Evolutionary conservation across 2,113 vertebrate genomes (phyloP), one percentile per base, ranked within the genome.

Genomic region (Hippotragus niger): DNA sequence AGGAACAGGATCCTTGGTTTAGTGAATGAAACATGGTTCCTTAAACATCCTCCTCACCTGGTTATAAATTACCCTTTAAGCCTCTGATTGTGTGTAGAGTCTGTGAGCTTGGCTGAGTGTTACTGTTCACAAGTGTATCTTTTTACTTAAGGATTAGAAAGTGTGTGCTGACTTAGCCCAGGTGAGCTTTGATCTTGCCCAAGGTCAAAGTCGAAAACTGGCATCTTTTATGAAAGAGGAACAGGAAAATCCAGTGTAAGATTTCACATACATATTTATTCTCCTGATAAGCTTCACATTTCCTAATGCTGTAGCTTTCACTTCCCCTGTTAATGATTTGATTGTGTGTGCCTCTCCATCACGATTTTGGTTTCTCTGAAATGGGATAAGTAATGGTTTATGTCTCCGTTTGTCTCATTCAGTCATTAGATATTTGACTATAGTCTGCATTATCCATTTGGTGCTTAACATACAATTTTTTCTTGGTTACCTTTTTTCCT

Each of bases 171-270:
- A 97, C 55, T 96, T 97, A 55, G 92, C 53, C 5, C 60, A 71
- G 90, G 88, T 92, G 95, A 97, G 96, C 95, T 97, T 97, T 97
- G 95, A 97, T 97, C 91, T 95, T 9, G n/a, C 67, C 71, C 89
- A 58, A 96, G 94, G 88, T 96, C 91, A 97, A 2, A 2, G 2
- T 80, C 0, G 5, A 96, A 96, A 97, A 95, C 40, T 50, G 78
- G 71, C 2, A 0, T 95, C 97, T 96, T 93, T 97, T 60, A 91
- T 78, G 76, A 91, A 94, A 71, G 15, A 89, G 88, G 91, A 98
- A 98, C 71, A 95, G 93, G 97, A 96, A 97, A 97, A 90, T 93
- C 86, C 95, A 97, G 96, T 64, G 25, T 88, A 97, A 94, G 96
- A 93, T 89, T 95, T 97, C 82, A 47, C 85, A 47, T 82, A 62